Conservation (phyloP, 1,140 invertebrate species). For the Anthonomus grandis region DNA sequence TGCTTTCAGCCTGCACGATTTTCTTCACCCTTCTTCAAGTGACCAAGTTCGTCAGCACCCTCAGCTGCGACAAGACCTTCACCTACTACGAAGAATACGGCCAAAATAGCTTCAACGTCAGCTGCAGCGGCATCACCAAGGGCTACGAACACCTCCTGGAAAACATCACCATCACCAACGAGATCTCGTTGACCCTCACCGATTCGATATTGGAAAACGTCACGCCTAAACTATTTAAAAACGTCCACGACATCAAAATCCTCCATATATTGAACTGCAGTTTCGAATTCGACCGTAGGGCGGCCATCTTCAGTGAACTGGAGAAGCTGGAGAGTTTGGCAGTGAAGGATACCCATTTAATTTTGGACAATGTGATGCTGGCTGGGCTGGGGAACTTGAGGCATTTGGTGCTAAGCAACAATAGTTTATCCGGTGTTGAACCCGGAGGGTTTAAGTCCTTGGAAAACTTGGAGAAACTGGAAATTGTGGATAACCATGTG, state of each 20-base stretch:
- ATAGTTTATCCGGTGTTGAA: slow-evolving; percentile 22
- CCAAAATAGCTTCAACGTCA: slow-evolving; percentile 40
- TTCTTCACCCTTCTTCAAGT: not conserved
- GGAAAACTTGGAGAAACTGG: slow-evolving; percentile 30
- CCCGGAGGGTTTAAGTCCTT: slow-evolving; percentile 26
- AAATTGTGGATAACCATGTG: slow-evolving; percentile 34
- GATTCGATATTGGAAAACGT: slow-evolving; percentile 34
- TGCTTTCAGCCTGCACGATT: not conserved
- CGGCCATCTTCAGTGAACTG: slow-evolving; percentile 29
- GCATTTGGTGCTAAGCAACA: slow-evolving; percentile 33
- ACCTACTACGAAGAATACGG: slow-evolving; percentile 38
- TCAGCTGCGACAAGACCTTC: slow-evolving; percentile 36
- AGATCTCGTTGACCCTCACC: slow-evolving; percentile 37
- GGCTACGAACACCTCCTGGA: slow-evolving; percentile 31
- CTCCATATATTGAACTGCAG: slow-evolving; percentile 30
- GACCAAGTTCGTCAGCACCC: not conserved
- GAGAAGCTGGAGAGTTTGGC: slow-evolving; percentile 21
- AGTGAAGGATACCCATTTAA: slow-evolving; percentile 27
- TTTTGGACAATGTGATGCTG: slow-evolving; percentile 25
- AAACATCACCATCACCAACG: slow-evolving; percentile 39
- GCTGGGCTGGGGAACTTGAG: slow-evolving; percentile 28
- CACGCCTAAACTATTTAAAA: slow-evolving; percentile 31
- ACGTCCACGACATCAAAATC: slow-evolving; percentile 35
- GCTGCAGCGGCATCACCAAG: slow-evolving; percentile 35
- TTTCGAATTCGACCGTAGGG: slow-evolving; percentile 22